Evolutionary conservation across 2,888 invertebrate genomes (phyloP).

Genomic region (Dicyrtoma fusca): DNA sequence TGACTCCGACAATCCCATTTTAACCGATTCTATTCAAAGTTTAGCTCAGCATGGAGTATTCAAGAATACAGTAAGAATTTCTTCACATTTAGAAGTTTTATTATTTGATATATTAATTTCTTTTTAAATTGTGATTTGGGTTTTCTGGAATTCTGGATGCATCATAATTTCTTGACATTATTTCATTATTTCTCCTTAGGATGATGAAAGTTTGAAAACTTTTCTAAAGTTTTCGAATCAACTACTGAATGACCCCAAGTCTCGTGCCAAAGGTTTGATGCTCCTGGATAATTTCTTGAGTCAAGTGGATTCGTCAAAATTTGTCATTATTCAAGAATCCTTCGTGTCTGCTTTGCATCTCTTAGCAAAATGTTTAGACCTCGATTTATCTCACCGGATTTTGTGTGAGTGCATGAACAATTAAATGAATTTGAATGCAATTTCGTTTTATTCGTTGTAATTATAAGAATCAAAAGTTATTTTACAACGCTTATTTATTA

Average conservation of each 20-base stretch:
- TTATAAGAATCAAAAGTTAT: background rate
- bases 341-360: constrained; percentile 47
- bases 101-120: background rate
- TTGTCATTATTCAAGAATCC: constrained; percentile 47
- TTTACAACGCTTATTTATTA: no score
- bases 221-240: constrained; percentile 47
- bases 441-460: background rate
- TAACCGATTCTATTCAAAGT: constrained; percentile 14
- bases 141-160: background rate
- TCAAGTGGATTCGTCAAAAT: constrained; percentile 38
- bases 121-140: background rate
- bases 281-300: constrained; percentile 41
- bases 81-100: background rate
- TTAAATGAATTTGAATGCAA: constrained; percentile 14
- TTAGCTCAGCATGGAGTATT: constrained; percentile 17
- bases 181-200: constrained; percentile 37
- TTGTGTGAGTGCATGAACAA: no score
- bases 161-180: background rate
- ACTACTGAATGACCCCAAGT: constrained; percentile 49
- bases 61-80: constrained; percentile 20
- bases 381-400: constrained; percentile 38
- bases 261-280: constrained; percentile 45
- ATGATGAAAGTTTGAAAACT: constrained; percentile 47
- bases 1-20: constrained; percentile 11
- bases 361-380: constrained; percentile 45